Evolutionary conservation across 2,888 invertebrate species (phyloP), one percentile per base, ranked within the genome.

Genomic region (Eudemis profundana): DNA sequence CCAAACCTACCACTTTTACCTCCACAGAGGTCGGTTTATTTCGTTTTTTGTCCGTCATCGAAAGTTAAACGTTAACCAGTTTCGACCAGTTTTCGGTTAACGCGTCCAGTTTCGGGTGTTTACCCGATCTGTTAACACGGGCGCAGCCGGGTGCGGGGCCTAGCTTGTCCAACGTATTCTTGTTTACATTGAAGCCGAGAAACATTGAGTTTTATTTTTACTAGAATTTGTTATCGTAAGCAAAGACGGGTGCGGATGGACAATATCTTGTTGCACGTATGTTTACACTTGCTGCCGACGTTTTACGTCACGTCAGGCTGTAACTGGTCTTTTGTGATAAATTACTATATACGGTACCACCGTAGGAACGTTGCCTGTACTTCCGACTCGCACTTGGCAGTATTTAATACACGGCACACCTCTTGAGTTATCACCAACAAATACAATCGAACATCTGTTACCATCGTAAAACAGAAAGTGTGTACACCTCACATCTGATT

Each of bases 121-220:
- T 83, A 73, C 68, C 50, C 54, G 68, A 69, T 66, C 70, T 69
- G 80, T 84, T 85, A 81, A 78, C 79, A 72, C 69, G 72, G 74
- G 70, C 73, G 75, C 74, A 68, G 69, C 73, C 74, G 74, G 75
- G 70, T 74, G 75, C 75, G 74, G 73, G 74, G 73, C 71, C 69
- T 74, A 74, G 70, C 70, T 68, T 71, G 72, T 70, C 73, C 69
- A 59, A 65, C 66, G 42, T 8, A 21, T 62, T 29, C 44, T 67
- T 63, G 49, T 56, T 29, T 63, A 64, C 66, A 56, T 50, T 65
- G 46, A 47, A 56, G 68, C 67, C 61, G 70, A 57, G 27, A 57
- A 21, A 19, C 53, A 36, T n/a, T 54, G 19, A 29, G 38, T 14
- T 42, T 40, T 56, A 56, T 63, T 63, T 63, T 63, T 42, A 50